These are phyloP conservation scores for Thymelicus sylvestris DNA, from an alignment of 2,888 invertebrate species.

Conservation along the genomic window DNA sequence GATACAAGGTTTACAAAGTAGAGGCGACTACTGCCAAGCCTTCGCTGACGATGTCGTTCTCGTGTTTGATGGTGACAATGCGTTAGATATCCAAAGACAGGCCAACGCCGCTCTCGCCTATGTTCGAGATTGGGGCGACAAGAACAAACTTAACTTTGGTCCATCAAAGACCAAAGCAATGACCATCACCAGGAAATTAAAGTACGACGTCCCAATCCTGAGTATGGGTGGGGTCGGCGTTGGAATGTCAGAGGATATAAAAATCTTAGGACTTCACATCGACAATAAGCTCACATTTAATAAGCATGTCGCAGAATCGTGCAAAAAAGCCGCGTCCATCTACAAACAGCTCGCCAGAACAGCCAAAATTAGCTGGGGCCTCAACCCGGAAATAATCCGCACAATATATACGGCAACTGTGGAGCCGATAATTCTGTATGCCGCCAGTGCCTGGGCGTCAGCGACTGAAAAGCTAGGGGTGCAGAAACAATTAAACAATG, in stretches of 20 bases:
- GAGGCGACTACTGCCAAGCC: neutral
- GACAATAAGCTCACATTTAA: conserved; percentile 10
- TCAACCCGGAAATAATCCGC: neutral
- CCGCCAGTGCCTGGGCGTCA: conserved; percentile 5
- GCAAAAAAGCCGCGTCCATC: neutral
- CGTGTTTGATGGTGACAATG: neutral
- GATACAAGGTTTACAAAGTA: neutral
- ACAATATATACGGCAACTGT: neutral
- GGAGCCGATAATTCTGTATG: conserved; percentile 4
- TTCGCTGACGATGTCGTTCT: neutral
- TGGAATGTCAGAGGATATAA: neutral
- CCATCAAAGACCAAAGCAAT: conserved; percentile 3
- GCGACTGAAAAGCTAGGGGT: neutral
- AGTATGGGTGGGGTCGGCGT: neutral
- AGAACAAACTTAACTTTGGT: conserved; percentile 8
- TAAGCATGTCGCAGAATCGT: neutral
- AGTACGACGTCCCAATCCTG: conserved; percentile 1
- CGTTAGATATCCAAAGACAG: neutral
- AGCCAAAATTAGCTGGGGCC: neutral
- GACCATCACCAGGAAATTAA: neutral
- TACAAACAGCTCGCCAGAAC: neutral
- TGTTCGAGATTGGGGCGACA: conserved; percentile 3
- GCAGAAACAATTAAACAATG: neutral
- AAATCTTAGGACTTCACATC: neutral
- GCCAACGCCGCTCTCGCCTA: conserved; percentile 1